These are phyloP conservation scores for Drosophila maculinotata DNA, from an alignment of 2,888 invertebrate genomes.

Conservation along the genomic window DNA sequence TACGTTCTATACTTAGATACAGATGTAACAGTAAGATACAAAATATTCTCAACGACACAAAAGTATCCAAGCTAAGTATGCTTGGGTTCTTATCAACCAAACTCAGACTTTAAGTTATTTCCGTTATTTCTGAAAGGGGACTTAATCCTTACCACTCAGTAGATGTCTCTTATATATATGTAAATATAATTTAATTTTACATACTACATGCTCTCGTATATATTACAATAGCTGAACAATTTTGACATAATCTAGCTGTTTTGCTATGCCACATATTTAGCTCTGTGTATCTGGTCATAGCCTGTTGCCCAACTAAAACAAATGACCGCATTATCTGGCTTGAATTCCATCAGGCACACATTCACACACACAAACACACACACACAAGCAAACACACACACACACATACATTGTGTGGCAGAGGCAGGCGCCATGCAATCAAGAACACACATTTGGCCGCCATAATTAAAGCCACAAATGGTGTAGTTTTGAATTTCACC, in stretches of 20 bases:
- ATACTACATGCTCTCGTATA: not conserved
- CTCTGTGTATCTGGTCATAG: not conserved
- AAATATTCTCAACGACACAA: no score
- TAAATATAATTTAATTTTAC: not conserved
- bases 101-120: no score
- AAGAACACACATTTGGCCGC: constrained; percentile 34
- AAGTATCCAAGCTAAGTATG: no score
- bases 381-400: not conserved
- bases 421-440: constrained; percentile 30
- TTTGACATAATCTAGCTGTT: not conserved
- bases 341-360: constrained; percentile 23
- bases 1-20: no score
- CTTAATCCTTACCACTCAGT: no score
- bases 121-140: no score
- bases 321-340: constrained; percentile 52
- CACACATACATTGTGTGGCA: not conserved
- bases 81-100: no score
- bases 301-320: constrained; percentile 39
- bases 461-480: constrained; percentile 77
- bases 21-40: no score
- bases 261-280: not conserved
- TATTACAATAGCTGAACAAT: not conserved
- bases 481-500: constrained; percentile 56
- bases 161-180: not conserved
- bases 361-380: constrained; percentile 5